phyloP scores from a whole-genome alignment of 2,888 invertebrate species.

The Acanthosepion esculentum region DNA sequence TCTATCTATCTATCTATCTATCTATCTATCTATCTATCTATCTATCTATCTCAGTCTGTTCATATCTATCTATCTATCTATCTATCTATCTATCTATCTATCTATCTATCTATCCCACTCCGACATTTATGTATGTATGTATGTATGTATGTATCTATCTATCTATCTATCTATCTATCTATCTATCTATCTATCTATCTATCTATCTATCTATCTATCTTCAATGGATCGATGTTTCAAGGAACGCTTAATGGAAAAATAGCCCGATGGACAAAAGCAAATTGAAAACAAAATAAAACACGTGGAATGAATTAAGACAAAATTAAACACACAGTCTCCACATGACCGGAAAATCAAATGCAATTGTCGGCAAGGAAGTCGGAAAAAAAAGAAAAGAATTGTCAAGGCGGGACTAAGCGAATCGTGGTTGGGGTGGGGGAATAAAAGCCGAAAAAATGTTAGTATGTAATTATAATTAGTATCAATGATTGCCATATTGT shows the following conservation, averaged over 20 bases:
- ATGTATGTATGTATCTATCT: neutral
- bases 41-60: too few species aligned
- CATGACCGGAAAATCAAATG: neutral
- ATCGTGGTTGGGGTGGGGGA: neutral
- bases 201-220: neutral
- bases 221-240: neutral
- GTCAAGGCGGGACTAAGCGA: neutral
- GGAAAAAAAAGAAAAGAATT: neutral
- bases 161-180: neutral
- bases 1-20: too few species aligned
- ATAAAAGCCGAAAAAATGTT: constrained; percentile 18
- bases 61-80: too few species aligned
- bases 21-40: too few species aligned
- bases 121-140: neutral
- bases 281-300: neutral
- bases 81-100: too few species aligned
- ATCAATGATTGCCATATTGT: neutral
- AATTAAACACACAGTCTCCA: neutral
- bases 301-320: neutral
- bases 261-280: neutral
- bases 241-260: neutral
- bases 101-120: neutral
- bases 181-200: neutral
- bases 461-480: constrained; percentile 21
- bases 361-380: neutral